Evolutionary conservation across 1,140 invertebrate genomes (phyloP).

Genomic region (Zaprionus lachaisei): DNA sequence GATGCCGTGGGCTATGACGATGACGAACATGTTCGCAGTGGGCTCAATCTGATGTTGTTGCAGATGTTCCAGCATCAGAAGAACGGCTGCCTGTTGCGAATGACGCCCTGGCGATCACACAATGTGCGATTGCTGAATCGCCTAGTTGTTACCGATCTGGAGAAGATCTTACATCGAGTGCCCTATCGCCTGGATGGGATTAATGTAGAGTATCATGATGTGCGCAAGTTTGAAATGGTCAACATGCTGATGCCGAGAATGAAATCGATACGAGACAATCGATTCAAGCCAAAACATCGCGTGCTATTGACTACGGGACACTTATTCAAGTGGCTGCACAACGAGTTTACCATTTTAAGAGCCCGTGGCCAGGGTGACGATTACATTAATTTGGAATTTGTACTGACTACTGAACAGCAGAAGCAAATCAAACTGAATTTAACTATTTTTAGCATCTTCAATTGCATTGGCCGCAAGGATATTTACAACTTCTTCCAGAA

Average conservation of each 20-base stretch:
- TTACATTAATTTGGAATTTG: slow-evolving; percentile 61
- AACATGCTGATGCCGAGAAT: slow-evolving; percentile 47
- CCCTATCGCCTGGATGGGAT: slow-evolving; percentile 45
- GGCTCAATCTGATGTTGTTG: slow-evolving; percentile 39
- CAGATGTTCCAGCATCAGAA: slow-evolving; percentile 48
- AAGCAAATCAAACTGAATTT: slow-evolving; percentile 35
- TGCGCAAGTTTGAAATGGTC: slow-evolving; percentile 71
- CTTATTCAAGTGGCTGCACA: slow-evolving; percentile 64
- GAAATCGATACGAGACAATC: neutral
- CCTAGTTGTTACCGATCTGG: slow-evolving; percentile 59
- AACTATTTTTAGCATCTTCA: slow-evolving; percentile 58
- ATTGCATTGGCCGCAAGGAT: slow-evolving; percentile 52
- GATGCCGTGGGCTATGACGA: slow-evolving; percentile 63
- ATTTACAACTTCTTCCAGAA: slow-evolving; percentile 54
- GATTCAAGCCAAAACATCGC: neutral
- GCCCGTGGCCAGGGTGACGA: slow-evolving; percentile 55
- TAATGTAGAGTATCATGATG: slow-evolving; percentile 64
- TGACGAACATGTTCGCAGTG: slow-evolving; percentile 43
- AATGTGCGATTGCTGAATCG: slow-evolving; percentile 58
- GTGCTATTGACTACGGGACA: slow-evolving; percentile 53
- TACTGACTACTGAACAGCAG: slow-evolving; percentile 26
- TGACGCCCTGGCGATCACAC: slow-evolving; percentile 39
- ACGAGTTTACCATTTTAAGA: slow-evolving; percentile 47
- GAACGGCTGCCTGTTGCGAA: slow-evolving; percentile 53
- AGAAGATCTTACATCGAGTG: slow-evolving; percentile 44